Conservation (phyloP, 2,888 invertebrate species). For the Lissocephala sabroskyi region DNA sequence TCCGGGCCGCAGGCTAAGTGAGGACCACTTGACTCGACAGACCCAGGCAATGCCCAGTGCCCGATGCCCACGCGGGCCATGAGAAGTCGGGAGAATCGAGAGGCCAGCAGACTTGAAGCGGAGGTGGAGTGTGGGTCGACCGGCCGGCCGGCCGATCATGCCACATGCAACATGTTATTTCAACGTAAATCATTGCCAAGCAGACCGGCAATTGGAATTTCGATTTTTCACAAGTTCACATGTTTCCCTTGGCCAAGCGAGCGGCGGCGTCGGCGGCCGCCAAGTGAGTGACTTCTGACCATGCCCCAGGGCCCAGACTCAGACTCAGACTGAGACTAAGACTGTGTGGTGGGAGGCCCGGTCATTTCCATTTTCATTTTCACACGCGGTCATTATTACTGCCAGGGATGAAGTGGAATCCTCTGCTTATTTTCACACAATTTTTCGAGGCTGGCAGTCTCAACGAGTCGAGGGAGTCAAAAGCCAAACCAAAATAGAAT, state of each 20-base stretch:
- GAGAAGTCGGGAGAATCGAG: too few relatives aligned
- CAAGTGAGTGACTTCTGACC: conserved; percentile 6
- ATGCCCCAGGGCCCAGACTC: conserved; percentile 8
- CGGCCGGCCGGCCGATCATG: too few relatives aligned
- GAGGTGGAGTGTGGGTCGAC: too few relatives aligned
- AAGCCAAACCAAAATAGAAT: neutral
- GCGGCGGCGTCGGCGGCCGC: neutral
- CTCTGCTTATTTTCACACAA: conserved; percentile 58
- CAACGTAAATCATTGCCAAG: conserved; percentile 55
- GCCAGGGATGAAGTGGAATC: conserved; percentile 54
- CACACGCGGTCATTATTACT: conserved; percentile 63
- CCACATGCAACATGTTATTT: conserved; percentile 63
- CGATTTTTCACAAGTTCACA: conserved; percentile 65
- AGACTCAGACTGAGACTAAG: conserved; percentile 22
- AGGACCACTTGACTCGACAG: too few relatives aligned
- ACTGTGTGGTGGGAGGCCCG: conserved; percentile 36
- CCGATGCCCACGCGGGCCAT: too few relatives aligned
- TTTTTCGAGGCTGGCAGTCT: conserved; percentile 3
- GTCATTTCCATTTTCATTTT: conserved; percentile 67
- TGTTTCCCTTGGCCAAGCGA: conserved; percentile 25
- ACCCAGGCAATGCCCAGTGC: too few relatives aligned
- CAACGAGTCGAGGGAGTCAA: neutral
- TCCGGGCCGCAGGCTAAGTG: too few relatives aligned
- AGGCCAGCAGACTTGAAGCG: too few relatives aligned
- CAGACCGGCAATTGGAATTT: conserved; percentile 53